A percentile compares a stretch with the other conserved stretches of the same genome.
phyloP scores from a whole-genome alignment of 2,113 vertebrate species.

The Microcebus jonahi region DNA sequence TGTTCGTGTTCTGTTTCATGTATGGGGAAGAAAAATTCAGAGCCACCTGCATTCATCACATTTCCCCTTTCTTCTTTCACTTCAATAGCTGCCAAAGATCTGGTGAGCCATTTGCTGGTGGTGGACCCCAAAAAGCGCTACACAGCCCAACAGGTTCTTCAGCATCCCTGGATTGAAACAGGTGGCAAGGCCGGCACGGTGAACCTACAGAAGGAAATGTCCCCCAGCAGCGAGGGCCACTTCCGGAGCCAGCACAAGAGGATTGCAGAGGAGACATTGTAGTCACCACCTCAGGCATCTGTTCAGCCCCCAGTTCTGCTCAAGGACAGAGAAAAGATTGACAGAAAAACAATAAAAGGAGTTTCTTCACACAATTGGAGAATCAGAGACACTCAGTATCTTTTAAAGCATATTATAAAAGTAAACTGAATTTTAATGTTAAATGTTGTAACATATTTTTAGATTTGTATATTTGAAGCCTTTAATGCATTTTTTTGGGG shows the following conservation, averaged over 20 bases:
- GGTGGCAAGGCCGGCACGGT: conserved; percentile 79
- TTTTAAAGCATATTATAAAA: neutral
- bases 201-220: conserved; percentile 84
- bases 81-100: conserved; percentile 89
- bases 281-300: neutral
- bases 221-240: conserved; percentile 80
- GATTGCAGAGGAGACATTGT: neutral
- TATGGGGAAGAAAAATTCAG: neutral
- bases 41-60: neutral
- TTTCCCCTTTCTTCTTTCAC: neutral
- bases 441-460: conserved; percentile 52
- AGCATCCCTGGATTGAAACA: conserved; percentile 93
- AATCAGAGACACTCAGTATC: neutral
- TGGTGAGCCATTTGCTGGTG: conserved; percentile 92
- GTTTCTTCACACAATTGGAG: neutral
- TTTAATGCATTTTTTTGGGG: neutral
- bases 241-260: conserved; percentile 78
- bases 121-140: conserved; percentile 91
- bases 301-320: accelerated
- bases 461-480: conserved; percentile 55
- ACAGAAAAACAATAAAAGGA: neutral
- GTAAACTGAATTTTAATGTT: neutral
- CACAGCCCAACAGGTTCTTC: conserved; percentile 91
- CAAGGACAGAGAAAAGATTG: neutral
- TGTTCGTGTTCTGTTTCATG: neutral